phyloP scores from a whole-genome alignment of 2,797 vertebrate genomes.

The Thaleichthys pacificus region DNA sequence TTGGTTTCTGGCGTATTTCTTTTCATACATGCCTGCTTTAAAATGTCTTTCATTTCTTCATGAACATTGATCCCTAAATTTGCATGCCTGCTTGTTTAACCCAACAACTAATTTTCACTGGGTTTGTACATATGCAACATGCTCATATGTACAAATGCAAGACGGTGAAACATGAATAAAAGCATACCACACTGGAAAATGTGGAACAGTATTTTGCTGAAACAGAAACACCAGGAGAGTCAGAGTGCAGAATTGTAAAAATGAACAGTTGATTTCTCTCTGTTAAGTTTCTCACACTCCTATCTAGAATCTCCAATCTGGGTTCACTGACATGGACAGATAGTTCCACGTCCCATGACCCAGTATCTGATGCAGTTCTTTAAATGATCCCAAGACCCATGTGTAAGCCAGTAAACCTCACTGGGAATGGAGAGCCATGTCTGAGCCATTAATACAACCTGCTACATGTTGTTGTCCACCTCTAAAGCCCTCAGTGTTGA shows the following conservation, averaged over 20 bases:
- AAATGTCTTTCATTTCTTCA: not conserved
- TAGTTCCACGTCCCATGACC: not conserved
- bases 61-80: not conserved
- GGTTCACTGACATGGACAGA: not conserved
- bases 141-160: not conserved
- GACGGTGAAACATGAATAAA: not conserved
- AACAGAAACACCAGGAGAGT: not conserved
- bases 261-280: not conserved
- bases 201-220: not conserved
- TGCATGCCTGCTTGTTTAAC: not conserved
- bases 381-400: not conserved
- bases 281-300: not conserved
- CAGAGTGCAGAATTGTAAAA: not conserved
- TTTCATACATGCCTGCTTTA: constrained; percentile 11
- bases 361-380: not conserved
- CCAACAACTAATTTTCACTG: not conserved
- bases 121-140: not conserved
- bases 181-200: not conserved
- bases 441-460: not conserved
- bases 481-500: not conserved
- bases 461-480: not conserved
- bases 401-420: not conserved
- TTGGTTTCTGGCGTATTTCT: constrained; percentile 1
- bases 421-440: not conserved
- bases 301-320: constrained; percentile 2